Conservation (phyloP, 2,797 vertebrate genomes). For the Hypotaenidia philippensis region DNA sequence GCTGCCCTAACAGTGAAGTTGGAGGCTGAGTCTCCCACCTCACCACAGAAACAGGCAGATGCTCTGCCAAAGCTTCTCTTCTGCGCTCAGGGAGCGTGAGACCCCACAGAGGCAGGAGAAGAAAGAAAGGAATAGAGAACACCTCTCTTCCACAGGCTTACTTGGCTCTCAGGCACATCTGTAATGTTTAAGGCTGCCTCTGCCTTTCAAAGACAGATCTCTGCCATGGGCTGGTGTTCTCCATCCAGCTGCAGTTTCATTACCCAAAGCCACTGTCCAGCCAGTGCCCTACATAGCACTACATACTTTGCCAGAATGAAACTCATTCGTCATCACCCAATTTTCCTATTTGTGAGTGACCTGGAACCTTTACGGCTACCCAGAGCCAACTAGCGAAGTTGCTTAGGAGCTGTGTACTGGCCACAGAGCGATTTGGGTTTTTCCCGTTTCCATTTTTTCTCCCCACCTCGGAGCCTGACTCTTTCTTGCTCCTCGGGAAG, state of each 20-base stretch:
- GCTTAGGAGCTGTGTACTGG: not conserved
- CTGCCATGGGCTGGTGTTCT: not conserved
- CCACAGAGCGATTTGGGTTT: not conserved
- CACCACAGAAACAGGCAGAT: not conserved
- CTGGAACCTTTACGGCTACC: not conserved
- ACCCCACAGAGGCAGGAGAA: not conserved
- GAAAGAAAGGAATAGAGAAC: not conserved
- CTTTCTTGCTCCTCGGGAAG: not conserved
- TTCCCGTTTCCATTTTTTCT: no score
- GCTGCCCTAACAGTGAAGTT: not conserved
- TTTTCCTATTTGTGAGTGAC: not conserved
- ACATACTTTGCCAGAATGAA: not conserved
- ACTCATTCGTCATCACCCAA: not conserved
- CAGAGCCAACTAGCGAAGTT: not conserved
- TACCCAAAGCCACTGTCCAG: constrained; percentile 20
- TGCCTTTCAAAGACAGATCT: constrained; percentile 24
- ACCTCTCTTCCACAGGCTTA: not conserved
- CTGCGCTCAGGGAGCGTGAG: not conserved
- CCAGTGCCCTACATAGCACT: not conserved
- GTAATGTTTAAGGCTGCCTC: constrained; percentile 14
- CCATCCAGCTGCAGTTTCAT: constrained; percentile 47
- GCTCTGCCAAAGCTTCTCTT: not conserved
- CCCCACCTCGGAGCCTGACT: not conserved
- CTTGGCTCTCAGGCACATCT: not conserved
- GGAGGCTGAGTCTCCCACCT: not conserved